Conservation (phyloP, 2,797 vertebrate genomes). For the Brachymystax lenok region DNA sequence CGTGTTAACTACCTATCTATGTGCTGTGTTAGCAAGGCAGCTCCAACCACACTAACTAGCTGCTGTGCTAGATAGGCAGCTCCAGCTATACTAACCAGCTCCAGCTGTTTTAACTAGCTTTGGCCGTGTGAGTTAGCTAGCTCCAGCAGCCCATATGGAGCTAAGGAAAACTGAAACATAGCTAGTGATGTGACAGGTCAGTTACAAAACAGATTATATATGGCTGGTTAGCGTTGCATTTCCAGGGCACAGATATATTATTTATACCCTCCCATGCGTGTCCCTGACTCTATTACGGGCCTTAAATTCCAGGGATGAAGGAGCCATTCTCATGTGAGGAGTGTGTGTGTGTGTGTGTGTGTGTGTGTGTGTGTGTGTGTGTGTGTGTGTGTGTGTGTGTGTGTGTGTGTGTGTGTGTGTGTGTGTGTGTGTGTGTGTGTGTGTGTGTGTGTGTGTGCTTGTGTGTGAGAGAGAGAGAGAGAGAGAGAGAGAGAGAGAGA, state of each 20-base stretch:
- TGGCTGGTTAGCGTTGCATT: constrained; percentile 14
- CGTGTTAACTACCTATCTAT: too few species aligned
- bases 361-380: neutral
- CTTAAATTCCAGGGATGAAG: constrained; percentile 13
- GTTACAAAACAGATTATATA: constrained; percentile 18
- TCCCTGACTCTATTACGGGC: neutral
- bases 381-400: neutral
- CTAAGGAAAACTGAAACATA: neutral
- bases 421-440: neutral
- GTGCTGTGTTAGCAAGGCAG: too few species aligned
- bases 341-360: neutral
- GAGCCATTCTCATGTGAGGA: neutral
- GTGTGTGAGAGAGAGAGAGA: neutral
- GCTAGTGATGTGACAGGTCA: constrained; percentile 5
- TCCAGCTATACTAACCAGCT: too few species aligned
- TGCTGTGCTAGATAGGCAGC: too few species aligned
- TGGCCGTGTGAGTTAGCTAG: too few species aligned
- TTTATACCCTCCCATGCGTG: constrained; percentile 18
- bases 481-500: too few species aligned
- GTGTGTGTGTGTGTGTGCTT: neutral
- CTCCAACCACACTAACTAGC: too few species aligned
- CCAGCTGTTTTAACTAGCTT: too few species aligned
- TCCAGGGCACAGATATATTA: constrained; percentile 20
- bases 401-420: neutral
- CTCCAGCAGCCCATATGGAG: too few species aligned